Conservation (phyloP, 2,797 vertebrate genomes). For the Cryptoblepharus egeriae region DNA sequence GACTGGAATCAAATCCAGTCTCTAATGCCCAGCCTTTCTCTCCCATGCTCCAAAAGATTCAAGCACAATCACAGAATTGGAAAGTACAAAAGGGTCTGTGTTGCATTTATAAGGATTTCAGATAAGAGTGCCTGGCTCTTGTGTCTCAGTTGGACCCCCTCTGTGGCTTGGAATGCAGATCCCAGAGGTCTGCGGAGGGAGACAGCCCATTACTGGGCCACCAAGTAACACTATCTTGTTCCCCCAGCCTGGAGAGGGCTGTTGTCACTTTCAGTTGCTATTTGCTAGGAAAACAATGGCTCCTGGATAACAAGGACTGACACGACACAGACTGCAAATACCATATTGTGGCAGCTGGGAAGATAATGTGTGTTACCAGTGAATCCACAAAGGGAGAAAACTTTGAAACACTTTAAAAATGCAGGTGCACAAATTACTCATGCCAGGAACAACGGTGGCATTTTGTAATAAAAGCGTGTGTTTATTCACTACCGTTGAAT, state of each 20-base stretch:
- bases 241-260: slow-evolving; percentile 26
- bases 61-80: neutral
- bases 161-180: slow-evolving; percentile 24
- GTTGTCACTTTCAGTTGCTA: slow-evolving; percentile 63
- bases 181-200: slow-evolving; percentile 7
- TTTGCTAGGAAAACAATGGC: slow-evolving; percentile 69
- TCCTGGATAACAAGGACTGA: slow-evolving; percentile 69
- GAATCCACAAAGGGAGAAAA: slow-evolving; percentile 78
- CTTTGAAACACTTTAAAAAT: slow-evolving; percentile 85
- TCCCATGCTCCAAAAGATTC: slow-evolving; percentile 22
- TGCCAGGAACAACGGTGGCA: slow-evolving; percentile 79
- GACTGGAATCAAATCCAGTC: slow-evolving; percentile 28
- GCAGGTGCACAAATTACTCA: slow-evolving; percentile 85
- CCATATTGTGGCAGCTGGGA: slow-evolving; percentile 75
- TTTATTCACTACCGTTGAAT: slow-evolving; percentile 81
- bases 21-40: slow-evolving; percentile 45
- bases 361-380: slow-evolving; percentile 72
- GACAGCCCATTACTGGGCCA: neutral
- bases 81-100: neutral
- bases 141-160: neutral
- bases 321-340: slow-evolving; percentile 73
- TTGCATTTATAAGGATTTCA: neutral
- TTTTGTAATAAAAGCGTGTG: slow-evolving; percentile 83
- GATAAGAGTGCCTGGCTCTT: fast-evolving
- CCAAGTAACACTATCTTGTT: slow-evolving; percentile 42